Conservation (phyloP, 2,113 vertebrate genomes). For the Trogon surrucura region DNA sequence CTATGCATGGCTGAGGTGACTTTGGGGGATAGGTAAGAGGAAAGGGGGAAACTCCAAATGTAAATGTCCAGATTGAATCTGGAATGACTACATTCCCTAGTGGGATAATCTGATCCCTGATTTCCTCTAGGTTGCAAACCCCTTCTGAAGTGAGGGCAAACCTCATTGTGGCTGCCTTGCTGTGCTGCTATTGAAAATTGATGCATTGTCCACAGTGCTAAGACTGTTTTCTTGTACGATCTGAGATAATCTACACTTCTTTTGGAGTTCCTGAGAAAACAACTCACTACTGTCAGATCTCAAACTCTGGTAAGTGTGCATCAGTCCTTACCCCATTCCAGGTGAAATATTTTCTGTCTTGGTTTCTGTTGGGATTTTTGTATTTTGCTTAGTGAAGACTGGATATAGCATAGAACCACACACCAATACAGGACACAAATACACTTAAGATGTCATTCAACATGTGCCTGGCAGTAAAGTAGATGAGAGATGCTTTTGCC, state of each 20-base stretch:
- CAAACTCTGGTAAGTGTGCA: neutral
- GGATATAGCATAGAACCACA: neutral
- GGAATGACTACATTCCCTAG: neutral
- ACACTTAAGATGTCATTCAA: neutral
- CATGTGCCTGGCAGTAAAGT: neutral
- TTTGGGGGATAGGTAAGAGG: neutral
- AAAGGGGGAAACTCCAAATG: neutral
- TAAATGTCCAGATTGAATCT: neutral
- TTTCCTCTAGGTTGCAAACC: neutral
- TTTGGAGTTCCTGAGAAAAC: neutral
- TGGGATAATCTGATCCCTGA: neutral
- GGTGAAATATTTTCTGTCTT: neutral
- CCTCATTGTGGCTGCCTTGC: fast-evolving
- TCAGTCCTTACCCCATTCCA: neutral
- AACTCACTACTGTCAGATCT: neutral
- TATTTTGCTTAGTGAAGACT: neutral
- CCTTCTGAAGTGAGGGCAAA: neutral
- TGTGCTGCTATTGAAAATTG: neutral
- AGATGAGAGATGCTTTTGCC: neutral
- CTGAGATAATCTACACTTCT: neutral
- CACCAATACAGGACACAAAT: neutral
- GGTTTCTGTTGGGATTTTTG: neutral
- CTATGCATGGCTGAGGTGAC: neutral
- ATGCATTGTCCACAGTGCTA: too few relatives aligned
- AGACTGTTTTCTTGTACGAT: neutral